phyloP scores from a whole-genome alignment of 1,140 invertebrate species.

The Rhagoletis zephyria region DNA sequence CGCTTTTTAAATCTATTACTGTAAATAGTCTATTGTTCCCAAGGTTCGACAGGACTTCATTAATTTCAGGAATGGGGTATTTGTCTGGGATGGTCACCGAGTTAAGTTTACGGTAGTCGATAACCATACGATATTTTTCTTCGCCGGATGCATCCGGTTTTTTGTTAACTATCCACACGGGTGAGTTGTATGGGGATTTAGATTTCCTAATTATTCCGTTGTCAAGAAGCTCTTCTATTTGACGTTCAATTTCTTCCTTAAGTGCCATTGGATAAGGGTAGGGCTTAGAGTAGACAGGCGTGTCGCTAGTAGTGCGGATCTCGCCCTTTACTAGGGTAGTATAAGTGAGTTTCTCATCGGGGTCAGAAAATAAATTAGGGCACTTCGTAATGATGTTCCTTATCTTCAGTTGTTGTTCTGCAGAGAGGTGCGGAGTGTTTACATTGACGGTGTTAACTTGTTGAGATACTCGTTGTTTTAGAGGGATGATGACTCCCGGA shows the following conservation, averaged over 20 bases:
- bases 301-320: constrained; percentile 53
- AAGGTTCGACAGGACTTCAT: constrained; percentile 73
- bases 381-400: constrained; percentile 17
- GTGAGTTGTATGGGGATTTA: constrained; percentile 62
- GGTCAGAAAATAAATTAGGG: constrained; percentile 50
- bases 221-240: constrained; percentile 64
- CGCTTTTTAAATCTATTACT: constrained; percentile 73
- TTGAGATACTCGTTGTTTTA: constrained; percentile 32
- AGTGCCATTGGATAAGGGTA: constrained; percentile 61
- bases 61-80: constrained; percentile 75
- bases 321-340: constrained; percentile 53
- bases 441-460: constrained; percentile 42
- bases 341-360: constrained; percentile 33
- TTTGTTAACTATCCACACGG: constrained; percentile 58
- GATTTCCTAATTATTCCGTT: constrained; percentile 63
- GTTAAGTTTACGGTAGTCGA: constrained; percentile 69
- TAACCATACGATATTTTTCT: constrained; percentile 66
- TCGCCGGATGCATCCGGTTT: constrained; percentile 59
- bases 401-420: constrained; percentile 44
- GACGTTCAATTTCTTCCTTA: constrained; percentile 61
- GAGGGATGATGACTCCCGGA: not conserved
- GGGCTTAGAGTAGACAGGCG: constrained; percentile 57
- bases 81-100: constrained; percentile 68
- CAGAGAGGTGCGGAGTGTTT: not conserved
- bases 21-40: constrained; percentile 70